Percentiles rank a stretch among this genome's conserved stretches.
phyloP scores from a whole-genome alignment of 2,797 vertebrate species.

The Pyrrhura leucotis region DNA sequence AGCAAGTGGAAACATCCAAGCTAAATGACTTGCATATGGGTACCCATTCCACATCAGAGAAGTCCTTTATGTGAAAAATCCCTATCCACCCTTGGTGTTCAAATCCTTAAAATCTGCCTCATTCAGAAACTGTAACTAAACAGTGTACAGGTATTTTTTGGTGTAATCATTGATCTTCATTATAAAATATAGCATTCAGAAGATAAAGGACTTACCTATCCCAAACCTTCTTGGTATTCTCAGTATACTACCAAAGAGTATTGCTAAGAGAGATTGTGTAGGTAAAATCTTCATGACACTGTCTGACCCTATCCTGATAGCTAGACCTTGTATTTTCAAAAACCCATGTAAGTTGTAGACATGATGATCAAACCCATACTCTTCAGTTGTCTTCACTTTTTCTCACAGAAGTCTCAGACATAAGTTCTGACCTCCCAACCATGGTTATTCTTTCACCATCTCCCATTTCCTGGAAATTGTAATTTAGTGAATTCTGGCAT shows the following conservation, averaged over 20 bases:
- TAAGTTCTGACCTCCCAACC: neutral
- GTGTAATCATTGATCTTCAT: neutral
- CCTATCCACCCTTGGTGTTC: neutral
- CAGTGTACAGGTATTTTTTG: neutral
- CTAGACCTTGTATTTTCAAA: neutral
- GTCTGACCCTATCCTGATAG: neutral
- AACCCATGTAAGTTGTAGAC: fast-evolving
- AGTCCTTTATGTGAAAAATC: neutral
- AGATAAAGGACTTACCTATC: neutral
- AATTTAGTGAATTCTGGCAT: neutral
- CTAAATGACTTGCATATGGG: neutral
- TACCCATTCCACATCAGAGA: neutral
- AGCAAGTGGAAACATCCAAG: neutral
- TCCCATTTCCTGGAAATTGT: neutral
- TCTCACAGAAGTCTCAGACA: neutral
- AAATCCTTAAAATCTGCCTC: neutral
- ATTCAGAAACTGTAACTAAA: neutral
- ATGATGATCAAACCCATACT: neutral
- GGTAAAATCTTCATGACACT: neutral
- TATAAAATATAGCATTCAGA: neutral
- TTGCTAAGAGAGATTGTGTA: neutral
- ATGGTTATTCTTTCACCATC: neutral
- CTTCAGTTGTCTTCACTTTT: neutral
- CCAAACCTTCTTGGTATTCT: neutral
- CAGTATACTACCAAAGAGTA: neutral